Conservation (phyloP, 2,797 vertebrate species). For the Acipenser transmontanus region DNA sequence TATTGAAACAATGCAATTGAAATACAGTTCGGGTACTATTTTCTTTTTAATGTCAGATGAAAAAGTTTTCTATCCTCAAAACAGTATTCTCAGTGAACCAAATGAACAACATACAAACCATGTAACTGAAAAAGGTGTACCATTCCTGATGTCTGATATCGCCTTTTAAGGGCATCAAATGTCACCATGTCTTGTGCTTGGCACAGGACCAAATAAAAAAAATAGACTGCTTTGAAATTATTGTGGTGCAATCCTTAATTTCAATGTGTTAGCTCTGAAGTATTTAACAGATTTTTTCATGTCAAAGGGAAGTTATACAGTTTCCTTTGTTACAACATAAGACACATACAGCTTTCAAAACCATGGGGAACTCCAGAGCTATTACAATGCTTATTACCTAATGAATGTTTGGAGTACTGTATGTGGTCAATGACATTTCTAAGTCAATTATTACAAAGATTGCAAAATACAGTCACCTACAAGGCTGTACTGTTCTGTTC, state of each 20-base stretch:
- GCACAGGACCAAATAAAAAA: conserved; percentile 20
- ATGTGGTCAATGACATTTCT: no score
- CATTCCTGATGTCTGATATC: conserved; percentile 15
- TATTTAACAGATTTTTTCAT: neutral
- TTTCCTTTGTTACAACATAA: no score
- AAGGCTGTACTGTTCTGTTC: no score
- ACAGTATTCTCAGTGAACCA: conserved; percentile 16
- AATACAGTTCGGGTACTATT: no score
- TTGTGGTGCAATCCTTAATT: conserved; percentile 9
- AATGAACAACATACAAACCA: conserved; percentile 5
- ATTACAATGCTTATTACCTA: no score
- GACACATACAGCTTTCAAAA: neutral
- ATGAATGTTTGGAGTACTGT: no score
- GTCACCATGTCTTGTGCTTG: conserved; percentile 17
- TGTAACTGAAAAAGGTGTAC: conserved; percentile 12
- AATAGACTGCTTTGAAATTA: conserved; percentile 24
- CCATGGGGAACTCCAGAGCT: neutral
- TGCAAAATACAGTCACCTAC: no score
- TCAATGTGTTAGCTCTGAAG: conserved; percentile 11
- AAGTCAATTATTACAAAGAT: no score
- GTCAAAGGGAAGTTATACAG: no score
- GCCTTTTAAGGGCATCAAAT: conserved; percentile 21
- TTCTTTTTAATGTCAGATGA: no score
- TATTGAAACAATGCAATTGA: no score
- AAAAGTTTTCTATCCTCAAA: neutral